A percentile compares a stretch with the other conserved stretches of the same genome.
Evolutionary conservation across 2,888 invertebrate genomes (phyloP).

Genomic region (Trichopoda pennipes): DNA sequence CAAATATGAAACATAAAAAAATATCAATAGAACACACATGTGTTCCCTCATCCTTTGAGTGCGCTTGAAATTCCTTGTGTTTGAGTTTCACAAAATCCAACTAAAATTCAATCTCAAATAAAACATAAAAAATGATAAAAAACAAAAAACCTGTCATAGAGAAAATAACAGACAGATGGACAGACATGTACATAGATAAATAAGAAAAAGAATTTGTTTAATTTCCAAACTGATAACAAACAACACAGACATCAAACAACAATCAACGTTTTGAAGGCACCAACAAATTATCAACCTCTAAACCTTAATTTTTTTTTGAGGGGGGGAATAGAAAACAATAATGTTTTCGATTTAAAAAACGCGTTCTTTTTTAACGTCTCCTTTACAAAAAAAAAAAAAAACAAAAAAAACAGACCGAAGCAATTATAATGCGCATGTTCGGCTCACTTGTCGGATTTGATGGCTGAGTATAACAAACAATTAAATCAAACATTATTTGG

Average conservation of each 20-base stretch:
- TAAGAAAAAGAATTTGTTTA: conserved; percentile 27
- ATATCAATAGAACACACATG: too few relatives aligned
- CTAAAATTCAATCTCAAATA: conserved; percentile 10
- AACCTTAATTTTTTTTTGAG: neutral
- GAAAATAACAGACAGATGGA: conserved; percentile 15
- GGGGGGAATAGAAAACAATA: conserved; percentile 23
- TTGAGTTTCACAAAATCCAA: conserved; percentile 1
- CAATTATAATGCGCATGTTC: conserved; percentile 56
- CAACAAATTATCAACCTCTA: conserved; percentile 2
- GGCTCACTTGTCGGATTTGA: conserved; percentile 58
- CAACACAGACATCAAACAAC: conserved; percentile 13
- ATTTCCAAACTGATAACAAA: conserved; percentile 24
- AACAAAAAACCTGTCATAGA: conserved; percentile 38
- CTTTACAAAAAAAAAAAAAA: neutral
- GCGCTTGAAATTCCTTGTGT: conserved; percentile 58
- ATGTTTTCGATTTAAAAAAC: conserved; percentile 41
- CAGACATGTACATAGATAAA: conserved; percentile 1
- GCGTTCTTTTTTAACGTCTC: conserved; percentile 12
- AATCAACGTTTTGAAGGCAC: neutral
- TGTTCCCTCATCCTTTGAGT: neutral
- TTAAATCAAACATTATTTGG: conserved; percentile 31
- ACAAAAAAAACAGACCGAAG: too few relatives aligned
- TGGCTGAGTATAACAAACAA: neutral
- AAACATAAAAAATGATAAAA: conserved; percentile 9
- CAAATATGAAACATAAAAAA: neutral